Percentiles rank a stretch among this genome's conserved stretches.
These are phyloP conservation scores for Nemotelus nigrinus DNA, from an alignment of 2,888 invertebrate genomes.

Conservation along the genomic window DNA sequence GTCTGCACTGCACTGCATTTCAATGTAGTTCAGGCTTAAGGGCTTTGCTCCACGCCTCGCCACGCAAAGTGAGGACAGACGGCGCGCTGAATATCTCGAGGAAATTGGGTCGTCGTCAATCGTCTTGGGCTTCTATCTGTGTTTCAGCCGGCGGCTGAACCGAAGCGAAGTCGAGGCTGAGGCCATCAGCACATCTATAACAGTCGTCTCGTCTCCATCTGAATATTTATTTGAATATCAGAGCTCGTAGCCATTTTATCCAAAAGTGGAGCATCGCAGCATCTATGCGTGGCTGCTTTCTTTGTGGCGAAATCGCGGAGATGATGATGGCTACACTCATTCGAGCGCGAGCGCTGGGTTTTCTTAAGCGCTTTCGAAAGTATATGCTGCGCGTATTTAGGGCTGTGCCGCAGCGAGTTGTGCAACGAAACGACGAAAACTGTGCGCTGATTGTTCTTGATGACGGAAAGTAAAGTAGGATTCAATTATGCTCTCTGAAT, in stretches of 20 bases:
- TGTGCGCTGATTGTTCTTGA: background rate
- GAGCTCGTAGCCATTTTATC: conserved; percentile 3
- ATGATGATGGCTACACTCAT: background rate
- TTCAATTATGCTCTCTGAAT: background rate
- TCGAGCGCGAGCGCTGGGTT: background rate
- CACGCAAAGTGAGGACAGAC: too few species aligned
- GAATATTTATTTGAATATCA: conserved; percentile 3
- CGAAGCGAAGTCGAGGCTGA: background rate
- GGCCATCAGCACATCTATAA: background rate
- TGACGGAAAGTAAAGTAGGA: conserved; percentile 10
- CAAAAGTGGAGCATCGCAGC: conserved; percentile 1
- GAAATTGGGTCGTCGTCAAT: background rate
- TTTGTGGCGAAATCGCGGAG: background rate
- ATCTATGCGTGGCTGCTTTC: background rate
- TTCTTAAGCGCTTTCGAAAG: background rate
- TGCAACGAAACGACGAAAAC: background rate
- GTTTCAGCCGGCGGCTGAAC: background rate
- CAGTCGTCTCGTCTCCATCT: background rate
- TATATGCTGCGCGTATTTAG: too few species aligned
- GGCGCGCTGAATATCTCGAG: background rate
- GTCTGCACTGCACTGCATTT: too few species aligned
- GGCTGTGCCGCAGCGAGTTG: background rate
- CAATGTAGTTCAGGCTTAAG: too few species aligned
- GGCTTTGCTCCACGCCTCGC: too few species aligned
- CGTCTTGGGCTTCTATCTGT: background rate